A percentile compares a stretch with the other conserved stretches of the same genome.
Conservation (phyloP, 2,113 vertebrate genomes). For the Pseudorectes ferrugineus region DNA sequence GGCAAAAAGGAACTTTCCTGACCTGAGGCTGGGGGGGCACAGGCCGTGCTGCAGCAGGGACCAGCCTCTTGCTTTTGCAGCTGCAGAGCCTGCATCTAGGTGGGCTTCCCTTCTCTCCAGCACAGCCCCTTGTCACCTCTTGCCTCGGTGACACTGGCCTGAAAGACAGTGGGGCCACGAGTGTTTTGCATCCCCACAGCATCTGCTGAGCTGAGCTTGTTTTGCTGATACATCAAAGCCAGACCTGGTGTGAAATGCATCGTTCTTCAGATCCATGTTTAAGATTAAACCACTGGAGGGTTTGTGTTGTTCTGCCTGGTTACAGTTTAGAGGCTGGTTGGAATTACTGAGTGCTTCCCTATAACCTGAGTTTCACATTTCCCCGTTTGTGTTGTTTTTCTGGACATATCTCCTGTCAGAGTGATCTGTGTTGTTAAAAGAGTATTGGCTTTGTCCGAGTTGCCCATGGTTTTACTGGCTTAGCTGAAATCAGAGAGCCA, state of each 20-base stretch:
- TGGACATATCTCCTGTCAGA: background rate
- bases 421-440: background rate
- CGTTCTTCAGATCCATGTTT: background rate
- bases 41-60: background rate
- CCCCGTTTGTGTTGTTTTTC: background rate
- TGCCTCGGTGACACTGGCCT: rapidly evolving
- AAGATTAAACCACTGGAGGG: background rate
- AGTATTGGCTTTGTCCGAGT: background rate
- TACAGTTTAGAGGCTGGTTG: background rate
- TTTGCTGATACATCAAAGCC: background rate
- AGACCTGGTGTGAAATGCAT: background rate
- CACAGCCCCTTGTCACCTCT: background rate
- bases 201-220: background rate
- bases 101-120: background rate
- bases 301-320: background rate
- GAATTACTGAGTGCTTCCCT: background rate
- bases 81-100: background rate
- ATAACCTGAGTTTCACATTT: background rate
- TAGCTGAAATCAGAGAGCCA: background rate
- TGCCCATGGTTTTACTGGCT: background rate
- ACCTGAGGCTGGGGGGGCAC: background rate
- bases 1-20: background rate
- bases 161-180: background rate
- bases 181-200: background rate
- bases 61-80: background rate